Evolutionary conservation across 1,140 invertebrate species (phyloP).

Genomic region (Zaprionus tsacasi): DNA sequence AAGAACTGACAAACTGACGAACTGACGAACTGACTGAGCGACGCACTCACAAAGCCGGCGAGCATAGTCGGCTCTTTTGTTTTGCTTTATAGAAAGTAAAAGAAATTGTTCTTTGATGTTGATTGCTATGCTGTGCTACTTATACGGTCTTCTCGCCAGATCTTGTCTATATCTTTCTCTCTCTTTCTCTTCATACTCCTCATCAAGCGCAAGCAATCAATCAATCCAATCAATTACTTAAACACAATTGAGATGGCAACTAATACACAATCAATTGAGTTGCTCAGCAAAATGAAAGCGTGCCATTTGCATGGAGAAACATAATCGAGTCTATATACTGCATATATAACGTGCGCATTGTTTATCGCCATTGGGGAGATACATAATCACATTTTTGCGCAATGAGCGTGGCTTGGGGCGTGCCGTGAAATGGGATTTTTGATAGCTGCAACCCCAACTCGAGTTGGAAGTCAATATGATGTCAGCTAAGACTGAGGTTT

Average conservation of each 20-base stretch:
- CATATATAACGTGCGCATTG: conserved; percentile 27
- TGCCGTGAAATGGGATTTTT: conserved; percentile 41
- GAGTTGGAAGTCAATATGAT: conserved; percentile 39
- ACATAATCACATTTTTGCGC: conserved; percentile 67
- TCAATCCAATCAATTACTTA: conserved; percentile 73
- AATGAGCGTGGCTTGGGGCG: conserved; percentile 55
- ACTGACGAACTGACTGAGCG: conserved; percentile 34
- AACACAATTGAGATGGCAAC: conserved; percentile 53
- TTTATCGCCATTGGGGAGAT: conserved; percentile 38
- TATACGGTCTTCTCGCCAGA: conserved; percentile 40
- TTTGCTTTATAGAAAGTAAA: conserved; percentile 80
- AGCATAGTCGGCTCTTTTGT: conserved; percentile 56
- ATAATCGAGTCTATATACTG: conserved; percentile 2
- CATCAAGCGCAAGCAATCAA: conserved; percentile 39
- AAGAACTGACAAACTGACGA: conserved; percentile 50
- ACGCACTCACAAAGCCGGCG: conserved; percentile 29
- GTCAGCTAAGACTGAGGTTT: conserved; percentile 45
- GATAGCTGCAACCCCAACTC: conserved; percentile 8
- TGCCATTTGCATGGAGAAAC: conserved; percentile 42
- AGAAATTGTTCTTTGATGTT: conserved; percentile 73
- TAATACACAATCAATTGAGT: conserved; percentile 53
- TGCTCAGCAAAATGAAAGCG: conserved; percentile 67
- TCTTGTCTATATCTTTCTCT: conserved; percentile 15
- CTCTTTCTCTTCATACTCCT: conserved; percentile 14
- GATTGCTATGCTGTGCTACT: conserved; percentile 62